Conservation (phyloP, 2,113 vertebrate species). For the Chaetura pelagica region DNA sequence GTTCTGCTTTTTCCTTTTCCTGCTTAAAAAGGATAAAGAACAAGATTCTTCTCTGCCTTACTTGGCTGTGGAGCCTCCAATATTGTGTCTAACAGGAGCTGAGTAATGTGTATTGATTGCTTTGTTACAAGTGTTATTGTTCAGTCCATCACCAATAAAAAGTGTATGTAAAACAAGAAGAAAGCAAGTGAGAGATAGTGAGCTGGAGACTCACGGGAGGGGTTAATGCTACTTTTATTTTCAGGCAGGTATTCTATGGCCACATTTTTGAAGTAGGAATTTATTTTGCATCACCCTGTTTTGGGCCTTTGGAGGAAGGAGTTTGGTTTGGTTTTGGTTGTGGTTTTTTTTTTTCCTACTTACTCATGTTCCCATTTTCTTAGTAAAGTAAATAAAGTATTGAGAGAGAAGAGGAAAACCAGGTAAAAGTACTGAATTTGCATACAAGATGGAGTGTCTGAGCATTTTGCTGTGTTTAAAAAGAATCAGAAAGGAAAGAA, state of each 20-base stretch:
- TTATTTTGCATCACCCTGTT: not conserved
- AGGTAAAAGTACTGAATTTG: not conserved
- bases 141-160: slow-evolving; percentile 56
- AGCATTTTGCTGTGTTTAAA: not conserved
- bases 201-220: not conserved
- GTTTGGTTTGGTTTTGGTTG: not conserved
- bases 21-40: not conserved
- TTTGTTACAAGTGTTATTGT: slow-evolving; percentile 63
- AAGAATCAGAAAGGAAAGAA: not conserved
- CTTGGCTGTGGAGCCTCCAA: slow-evolving; percentile 13
- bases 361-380: not conserved
- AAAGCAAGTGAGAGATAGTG: not conserved
- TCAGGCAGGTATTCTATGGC: not conserved
- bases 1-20: slow-evolving; percentile 7
- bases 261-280: not conserved
- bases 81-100: slow-evolving; percentile 38
- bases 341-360: not conserved
- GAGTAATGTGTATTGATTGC: slow-evolving; percentile 59
- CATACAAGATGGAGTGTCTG: not conserved
- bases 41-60: slow-evolving; percentile 8
- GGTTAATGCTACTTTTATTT: slow-evolving; percentile 6
- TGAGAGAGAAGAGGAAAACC: not conserved
- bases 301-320: not conserved
- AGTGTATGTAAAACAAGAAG: slow-evolving; percentile 41
- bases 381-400: not conserved